A percentile compares a stretch with the other conserved stretches of the same genome.
Conservation (phyloP, 2,113 vertebrate species). For the Tachuris rubrigastra region DNA sequence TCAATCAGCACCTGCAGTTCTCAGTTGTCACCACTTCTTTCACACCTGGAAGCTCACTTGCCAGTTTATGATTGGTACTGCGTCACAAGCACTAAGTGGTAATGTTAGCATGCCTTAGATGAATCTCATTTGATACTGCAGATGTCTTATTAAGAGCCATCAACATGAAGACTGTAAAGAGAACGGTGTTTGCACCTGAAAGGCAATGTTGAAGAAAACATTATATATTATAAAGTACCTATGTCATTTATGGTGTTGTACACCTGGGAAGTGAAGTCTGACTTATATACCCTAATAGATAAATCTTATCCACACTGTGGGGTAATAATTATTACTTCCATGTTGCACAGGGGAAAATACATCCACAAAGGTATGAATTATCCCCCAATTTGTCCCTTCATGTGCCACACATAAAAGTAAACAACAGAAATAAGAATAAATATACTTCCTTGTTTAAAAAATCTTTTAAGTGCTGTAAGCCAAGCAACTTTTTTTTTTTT, state of each 20-base stretch:
- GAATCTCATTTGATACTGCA: neutral
- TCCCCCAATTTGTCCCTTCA: neutral
- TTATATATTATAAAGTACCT: neutral
- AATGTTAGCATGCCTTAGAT: neutral
- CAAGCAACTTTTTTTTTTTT: neutral
- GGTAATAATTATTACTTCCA: neutral
- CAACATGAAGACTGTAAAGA: neutral
- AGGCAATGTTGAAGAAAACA: neutral
- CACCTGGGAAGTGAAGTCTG: neutral
- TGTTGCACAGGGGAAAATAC: neutral
- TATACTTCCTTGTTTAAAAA: neutral
- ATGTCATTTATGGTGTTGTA: neutral
- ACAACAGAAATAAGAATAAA: neutral
- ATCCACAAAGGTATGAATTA: neutral
- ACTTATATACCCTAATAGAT: neutral
- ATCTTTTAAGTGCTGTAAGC: neutral
- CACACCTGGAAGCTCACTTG: neutral
- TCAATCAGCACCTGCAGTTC: neutral
- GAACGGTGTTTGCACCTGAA: neutral
- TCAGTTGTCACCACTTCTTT: constrained; percentile 8
- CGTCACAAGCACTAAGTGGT: neutral
- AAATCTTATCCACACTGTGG: no score
- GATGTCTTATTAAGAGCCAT: neutral
- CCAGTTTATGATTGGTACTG: neutral
- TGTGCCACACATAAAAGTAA: neutral